Base-by-base conservation (phyloP, 1,140 invertebrate species). In the Ceratoteleas bidentatus region DNA sequence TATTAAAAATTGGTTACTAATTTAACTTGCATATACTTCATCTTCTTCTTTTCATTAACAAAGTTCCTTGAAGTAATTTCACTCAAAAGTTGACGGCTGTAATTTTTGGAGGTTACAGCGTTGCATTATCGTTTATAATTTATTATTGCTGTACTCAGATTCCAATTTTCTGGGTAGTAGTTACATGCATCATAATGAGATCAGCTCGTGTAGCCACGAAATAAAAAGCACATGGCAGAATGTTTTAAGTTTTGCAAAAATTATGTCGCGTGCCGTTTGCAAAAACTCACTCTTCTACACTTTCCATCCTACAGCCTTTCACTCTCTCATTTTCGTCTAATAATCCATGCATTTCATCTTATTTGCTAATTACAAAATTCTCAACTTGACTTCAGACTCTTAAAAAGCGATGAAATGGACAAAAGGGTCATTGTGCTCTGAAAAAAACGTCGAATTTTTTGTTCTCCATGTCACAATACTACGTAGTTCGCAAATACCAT, bases 111-210 rank as follows among this genome's bases (percentile, higher is more conserved):
- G 6, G 40, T 43, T 43, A 43, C 4, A 43, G 40, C 11, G 3
- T 43, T 11, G 40, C 4, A 11, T 43, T 43, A 43, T 43, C 40
- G 40, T 43, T 43, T 32, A 60, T 60, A 36, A 61, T 61, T 61
- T 61, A 49, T 61, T 36, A 34, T 61, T 49, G 49, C 32, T 34
- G 36, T 61, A 10, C 8, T 34, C 2, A 61, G 36, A 49, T 49
- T 61, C 45, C 45, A 61, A 61, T 47, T 61, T 61, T 61, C 45
- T 16, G 56, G 56, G 15, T 32, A 60, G 58, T 61, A 61, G 40
- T 49, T 61, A 15, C 45, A 61, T 61, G 58, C 36, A 61, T 61
- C 45, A 49, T 49, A 61, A 61, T 61, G 58, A 61, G 45, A 32
- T 61, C 24, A 9, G 58, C 58, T 61, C 61, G 10, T 65, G n/a